These are phyloP conservation scores for Calameuta idolon DNA, from an alignment of 2,888 invertebrate genomes.

Conservation along the genomic window DNA sequence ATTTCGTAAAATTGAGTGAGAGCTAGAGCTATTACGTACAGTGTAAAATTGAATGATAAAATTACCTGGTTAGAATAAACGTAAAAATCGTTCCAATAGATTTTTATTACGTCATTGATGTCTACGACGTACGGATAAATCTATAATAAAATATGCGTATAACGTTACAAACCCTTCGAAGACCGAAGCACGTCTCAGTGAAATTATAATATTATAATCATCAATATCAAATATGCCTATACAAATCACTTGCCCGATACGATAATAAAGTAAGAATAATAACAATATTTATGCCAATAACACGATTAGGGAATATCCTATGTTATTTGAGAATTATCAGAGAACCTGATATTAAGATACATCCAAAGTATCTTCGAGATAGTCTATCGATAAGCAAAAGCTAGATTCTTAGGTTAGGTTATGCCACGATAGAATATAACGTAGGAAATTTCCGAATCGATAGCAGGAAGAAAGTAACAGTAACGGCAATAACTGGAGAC, in stretches of 20 bases:
- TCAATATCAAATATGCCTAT: too few relatives aligned
- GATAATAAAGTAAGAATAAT: background rate
- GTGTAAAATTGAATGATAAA: background rate
- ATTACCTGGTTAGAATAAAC: too few relatives aligned
- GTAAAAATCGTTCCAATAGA: too few relatives aligned
- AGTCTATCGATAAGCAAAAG: background rate
- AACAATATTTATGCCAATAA: background rate
- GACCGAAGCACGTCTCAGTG: too few relatives aligned
- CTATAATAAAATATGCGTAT: background rate
- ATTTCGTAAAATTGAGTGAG: background rate
- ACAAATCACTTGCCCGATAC: too few relatives aligned
- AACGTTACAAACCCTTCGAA: background rate
- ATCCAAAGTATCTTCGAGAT: background rate
- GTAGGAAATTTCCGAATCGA: slow-evolving; percentile 17
- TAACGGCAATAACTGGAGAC: slow-evolving; percentile 25
- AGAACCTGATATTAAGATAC: background rate
- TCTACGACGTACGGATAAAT: background rate
- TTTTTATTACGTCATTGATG: background rate
- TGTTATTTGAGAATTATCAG: background rate
- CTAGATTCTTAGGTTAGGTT: background rate
- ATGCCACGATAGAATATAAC: background rate
- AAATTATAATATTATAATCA: too few relatives aligned
- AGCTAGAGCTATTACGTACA: background rate
- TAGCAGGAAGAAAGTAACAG: slow-evolving; percentile 56
- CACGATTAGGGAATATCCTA: background rate